Evolutionary conservation across 1,140 invertebrate genomes (phyloP).

Genomic region (Bombus polaris): DNA sequence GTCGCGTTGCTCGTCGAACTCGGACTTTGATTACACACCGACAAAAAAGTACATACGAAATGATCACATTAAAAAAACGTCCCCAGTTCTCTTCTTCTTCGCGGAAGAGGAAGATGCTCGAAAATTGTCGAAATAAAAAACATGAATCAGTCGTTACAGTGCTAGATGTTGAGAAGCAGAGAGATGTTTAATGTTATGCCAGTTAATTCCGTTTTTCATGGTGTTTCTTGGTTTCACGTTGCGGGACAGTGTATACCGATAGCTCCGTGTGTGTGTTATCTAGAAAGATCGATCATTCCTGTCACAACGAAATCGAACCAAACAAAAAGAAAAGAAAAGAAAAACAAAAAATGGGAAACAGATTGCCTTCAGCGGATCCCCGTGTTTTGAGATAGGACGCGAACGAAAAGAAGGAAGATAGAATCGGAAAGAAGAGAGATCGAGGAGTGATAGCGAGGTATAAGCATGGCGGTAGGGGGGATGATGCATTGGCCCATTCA

Average conservation of each 20-base stretch:
- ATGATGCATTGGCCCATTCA: slow-evolving; percentile 34
- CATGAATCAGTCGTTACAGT: neutral
- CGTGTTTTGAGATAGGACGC: slow-evolving; percentile 49
- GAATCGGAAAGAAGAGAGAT: neutral
- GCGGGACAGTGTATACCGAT: slow-evolving; percentile 2
- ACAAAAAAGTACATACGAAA: neutral
- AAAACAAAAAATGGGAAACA: neutral
- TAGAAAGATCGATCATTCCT: slow-evolving; percentile 49
- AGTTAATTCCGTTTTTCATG: slow-evolving; percentile 26
- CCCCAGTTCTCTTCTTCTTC: slow-evolving; percentile 6
- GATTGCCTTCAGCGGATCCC: slow-evolving; percentile 36
- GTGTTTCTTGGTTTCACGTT: slow-evolving; percentile 21
- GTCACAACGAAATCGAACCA: slow-evolving; percentile 55
- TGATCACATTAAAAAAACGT: neutral
- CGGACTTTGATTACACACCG: slow-evolving; percentile 28
- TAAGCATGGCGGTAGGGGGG: neutral
- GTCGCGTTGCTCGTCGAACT: slow-evolving; percentile 51
- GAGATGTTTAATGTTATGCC: slow-evolving; percentile 18
- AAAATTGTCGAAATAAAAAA: neutral
- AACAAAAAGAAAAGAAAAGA: neutral
- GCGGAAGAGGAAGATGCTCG: neutral
- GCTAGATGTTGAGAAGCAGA: slow-evolving; percentile 6
- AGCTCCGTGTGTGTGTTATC: slow-evolving; percentile 5
- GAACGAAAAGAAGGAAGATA: neutral
- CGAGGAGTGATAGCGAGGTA: neutral